These are phyloP conservation scores for Cotesia glomerata DNA, from an alignment of 1,140 invertebrate genomes.

Conservation along the genomic window DNA sequence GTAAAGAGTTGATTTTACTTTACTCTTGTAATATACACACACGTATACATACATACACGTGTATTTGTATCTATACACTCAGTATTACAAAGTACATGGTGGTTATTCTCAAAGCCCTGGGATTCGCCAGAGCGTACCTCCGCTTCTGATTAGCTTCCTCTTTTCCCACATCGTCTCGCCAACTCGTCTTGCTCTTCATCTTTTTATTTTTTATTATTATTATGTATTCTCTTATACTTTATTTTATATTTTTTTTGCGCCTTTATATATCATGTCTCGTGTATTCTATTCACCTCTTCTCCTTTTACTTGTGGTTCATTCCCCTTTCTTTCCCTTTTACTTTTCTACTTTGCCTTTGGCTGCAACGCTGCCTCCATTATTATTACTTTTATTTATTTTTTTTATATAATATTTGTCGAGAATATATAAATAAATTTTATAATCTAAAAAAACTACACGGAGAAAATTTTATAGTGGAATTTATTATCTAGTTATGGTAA, in stretches of 20 bases:
- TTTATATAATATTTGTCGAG: background rate
- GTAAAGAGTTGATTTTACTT: conserved; percentile 16
- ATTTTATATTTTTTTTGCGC: conserved; percentile 17
- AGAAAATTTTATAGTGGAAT: too few species aligned
- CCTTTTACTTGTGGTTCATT: background rate
- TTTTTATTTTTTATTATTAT: conserved; percentile 3
- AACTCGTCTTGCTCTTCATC: background rate
- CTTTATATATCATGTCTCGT: background rate
- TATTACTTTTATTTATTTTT: background rate
- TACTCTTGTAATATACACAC: too few species aligned
- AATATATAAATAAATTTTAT: too few species aligned
- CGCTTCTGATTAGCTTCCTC: conserved; percentile 64
- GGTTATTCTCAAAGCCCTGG: conserved; percentile 49
- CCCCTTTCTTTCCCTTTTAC: background rate
- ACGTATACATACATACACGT: too few species aligned
- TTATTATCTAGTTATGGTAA: too few species aligned
- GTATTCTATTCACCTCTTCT: background rate
- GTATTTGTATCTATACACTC: background rate
- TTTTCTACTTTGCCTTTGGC: background rate
- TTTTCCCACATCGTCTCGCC: conserved; percentile 58
- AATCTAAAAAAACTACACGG: too few species aligned
- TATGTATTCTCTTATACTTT: conserved; percentile 3
- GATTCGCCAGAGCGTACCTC: conserved; percentile 60
- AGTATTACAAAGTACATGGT: too few species aligned
- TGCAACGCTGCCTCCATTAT: too few species aligned